Evolutionary conservation across 1,140 invertebrate species (phyloP).

Genomic region (Drosophila quadrilineata): DNA sequence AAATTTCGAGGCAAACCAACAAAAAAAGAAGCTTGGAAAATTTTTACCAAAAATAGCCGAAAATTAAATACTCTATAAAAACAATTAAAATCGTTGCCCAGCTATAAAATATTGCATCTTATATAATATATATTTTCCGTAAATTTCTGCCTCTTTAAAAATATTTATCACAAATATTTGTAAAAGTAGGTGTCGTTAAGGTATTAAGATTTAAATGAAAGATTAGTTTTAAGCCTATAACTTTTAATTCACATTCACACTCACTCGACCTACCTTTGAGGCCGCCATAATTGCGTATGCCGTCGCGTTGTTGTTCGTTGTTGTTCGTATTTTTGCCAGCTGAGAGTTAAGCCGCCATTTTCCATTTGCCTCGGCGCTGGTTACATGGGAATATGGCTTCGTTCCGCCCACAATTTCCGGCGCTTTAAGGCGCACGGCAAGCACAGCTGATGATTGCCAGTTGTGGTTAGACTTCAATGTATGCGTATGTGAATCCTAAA

Average conservation of each 20-base stretch:
- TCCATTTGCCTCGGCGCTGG: constrained; percentile 35
- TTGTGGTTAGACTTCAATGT: constrained; percentile 2
- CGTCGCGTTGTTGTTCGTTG: no score
- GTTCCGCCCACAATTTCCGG: constrained; percentile 46
- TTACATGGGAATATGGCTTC: constrained; percentile 32
- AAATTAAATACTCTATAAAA: neutral
- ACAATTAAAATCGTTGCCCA: no score
- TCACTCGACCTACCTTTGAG: constrained; percentile 11
- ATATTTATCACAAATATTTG: no score
- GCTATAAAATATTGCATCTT: no score
- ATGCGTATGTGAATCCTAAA: constrained; percentile 1
- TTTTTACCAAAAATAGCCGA: neutral
- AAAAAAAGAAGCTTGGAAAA: neutral
- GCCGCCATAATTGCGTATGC: constrained; percentile 35
- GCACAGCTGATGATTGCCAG: constrained; percentile 38
- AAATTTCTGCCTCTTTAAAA: no score
- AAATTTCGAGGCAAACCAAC: constrained; percentile 48
- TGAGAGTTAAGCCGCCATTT: constrained; percentile 51
- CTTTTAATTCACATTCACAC: constrained; percentile 62
- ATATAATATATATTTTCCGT: no score
- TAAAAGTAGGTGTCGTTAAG: no score
- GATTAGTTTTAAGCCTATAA: constrained; percentile 60
- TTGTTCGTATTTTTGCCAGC: constrained; percentile 70
- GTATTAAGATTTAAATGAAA: no score
- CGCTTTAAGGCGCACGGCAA: neutral